Percentiles rank a stretch among this genome's conserved stretches.
Evolutionary conservation across 2,113 vertebrate genomes (phyloP).

Genomic region (Pluvianellus socialis): DNA sequence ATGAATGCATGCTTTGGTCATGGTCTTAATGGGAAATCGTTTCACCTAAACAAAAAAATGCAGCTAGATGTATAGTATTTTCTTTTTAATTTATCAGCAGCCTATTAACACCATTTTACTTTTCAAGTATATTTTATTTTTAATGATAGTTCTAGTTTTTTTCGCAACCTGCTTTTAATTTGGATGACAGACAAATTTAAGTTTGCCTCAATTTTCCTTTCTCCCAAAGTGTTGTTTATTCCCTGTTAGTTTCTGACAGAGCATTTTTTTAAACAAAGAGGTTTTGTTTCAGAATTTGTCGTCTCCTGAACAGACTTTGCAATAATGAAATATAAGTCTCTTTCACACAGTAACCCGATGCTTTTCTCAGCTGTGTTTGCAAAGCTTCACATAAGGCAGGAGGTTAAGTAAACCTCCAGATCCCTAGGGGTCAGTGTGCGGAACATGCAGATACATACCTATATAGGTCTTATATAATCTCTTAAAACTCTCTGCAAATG

Average conservation of each 20-base stretch:
- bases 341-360: not conserved
- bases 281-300: conserved; percentile 51
- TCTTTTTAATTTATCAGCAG: not conserved
- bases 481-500: not conserved
- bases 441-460: not conserved
- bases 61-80: not conserved
- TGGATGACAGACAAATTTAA: conserved; percentile 21
- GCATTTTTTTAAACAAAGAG: conserved; percentile 58
- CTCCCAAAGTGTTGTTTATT: conserved; percentile 46
- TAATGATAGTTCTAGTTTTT: not conserved
- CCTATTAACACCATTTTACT: not conserved
- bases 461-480: not conserved
- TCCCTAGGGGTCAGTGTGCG: not conserved
- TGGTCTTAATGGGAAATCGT: not conserved
- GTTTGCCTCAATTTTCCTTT: conserved; percentile 30
- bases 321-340: conserved; percentile 26
- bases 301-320: conserved; percentile 40
- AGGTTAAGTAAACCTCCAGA: conserved; percentile 9
- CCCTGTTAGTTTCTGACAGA: conserved; percentile 53
- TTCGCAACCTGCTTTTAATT: conserved; percentile 30
- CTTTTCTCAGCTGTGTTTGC: conserved; percentile 41
- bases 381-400: not conserved
- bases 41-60: not conserved
- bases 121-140: conserved; percentile 13
- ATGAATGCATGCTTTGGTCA: not conserved